Evolutionary conservation across 1,140 invertebrate genomes (phyloP).

Genomic region (Drosophila busckii): DNA sequence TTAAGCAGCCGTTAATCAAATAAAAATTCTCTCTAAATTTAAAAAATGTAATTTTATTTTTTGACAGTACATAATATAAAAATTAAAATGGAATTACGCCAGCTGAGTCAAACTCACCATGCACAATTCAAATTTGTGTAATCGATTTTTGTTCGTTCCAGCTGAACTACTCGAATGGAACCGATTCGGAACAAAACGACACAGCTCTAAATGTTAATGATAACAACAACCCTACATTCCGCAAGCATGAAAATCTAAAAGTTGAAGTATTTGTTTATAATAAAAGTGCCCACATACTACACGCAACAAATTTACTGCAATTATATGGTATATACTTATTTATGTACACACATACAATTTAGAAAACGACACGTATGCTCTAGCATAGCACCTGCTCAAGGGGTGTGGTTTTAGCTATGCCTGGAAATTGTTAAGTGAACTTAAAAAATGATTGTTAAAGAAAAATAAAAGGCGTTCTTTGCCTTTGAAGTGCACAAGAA

Average conservation of each 20-base stretch:
- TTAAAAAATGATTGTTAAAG: conserved; percentile 17
- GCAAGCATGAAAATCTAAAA: conserved; percentile 41
- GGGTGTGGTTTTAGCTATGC: conserved; percentile 36
- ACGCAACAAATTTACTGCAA: conserved; percentile 10
- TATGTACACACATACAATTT: neutral
- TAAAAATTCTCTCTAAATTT: too few species aligned
- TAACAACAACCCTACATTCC: conserved; percentile 45
- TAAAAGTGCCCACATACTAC: conserved; percentile 17
- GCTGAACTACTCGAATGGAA: conserved; percentile 2
- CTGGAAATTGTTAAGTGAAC: conserved; percentile 22
- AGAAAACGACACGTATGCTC: conserved; percentile 1
- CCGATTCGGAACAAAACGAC: too few species aligned
- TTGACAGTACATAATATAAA: too few species aligned
- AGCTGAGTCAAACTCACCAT: too few species aligned
- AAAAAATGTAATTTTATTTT: too few species aligned
- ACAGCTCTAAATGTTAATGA: too few species aligned
- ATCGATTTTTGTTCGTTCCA: neutral
- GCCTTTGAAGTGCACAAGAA: conserved; percentile 22
- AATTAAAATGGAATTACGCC: too few species aligned
- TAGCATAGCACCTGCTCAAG: neutral
- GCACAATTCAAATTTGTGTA: too few species aligned
- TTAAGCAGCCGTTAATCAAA: too few species aligned
- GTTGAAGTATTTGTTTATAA: conserved; percentile 39
- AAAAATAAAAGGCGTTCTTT: conserved; percentile 2
- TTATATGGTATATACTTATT: conserved; percentile 15